Base-by-base conservation (phyloP, 2,113 vertebrate genomes). In the Platysteira castanea region DNA sequence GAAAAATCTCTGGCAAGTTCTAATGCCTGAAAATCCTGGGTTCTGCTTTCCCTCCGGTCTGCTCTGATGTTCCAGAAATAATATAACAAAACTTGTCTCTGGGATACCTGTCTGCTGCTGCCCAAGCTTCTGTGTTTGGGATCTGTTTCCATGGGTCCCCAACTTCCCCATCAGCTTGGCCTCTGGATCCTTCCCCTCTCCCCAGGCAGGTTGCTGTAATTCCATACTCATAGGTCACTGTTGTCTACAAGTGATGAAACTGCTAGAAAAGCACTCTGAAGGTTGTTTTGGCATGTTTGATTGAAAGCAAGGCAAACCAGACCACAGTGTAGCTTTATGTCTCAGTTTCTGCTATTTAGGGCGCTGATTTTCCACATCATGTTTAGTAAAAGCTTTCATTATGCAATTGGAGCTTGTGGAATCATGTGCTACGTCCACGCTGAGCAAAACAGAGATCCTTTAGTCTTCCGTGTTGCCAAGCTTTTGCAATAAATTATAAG, bases 361-460 rank as follows among this genome's bases (percentile, higher is more conserved):
- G 44, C 86, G 39, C 91, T 59, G 84, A 10, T 95, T 95, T 94
- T 80, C 89, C 79, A 78, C 70, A 35, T 94, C 42, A 3, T 68
- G 89, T 89, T 88, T n/a, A 75, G 87, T 76, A 92, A 91, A 96
- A 92, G 95, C 89, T 86, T 60, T 95, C 88, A 91, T 97, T 97
- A 95, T 95, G 95, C 91, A 91, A 65, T 14, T 78, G 37, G 41
- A 95, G 94, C 94, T 90, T 75, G 89, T 61, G 69, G 89, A 41
- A 95, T 96, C 97, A 96, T 89, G 95, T 96, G 96, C 95, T 87
- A 22, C n/a, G 37, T 94, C 90, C 67, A 44, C 4, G 0, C 88
- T 19, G 84, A 61, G 95, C 63, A 70, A 65, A 91, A 67, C 91
- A 90, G 93, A 39, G 95, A 92, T 87, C 90, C 95, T 26, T 94